Percentiles rank a stretch among this genome's conserved stretches.
These are phyloP conservation scores for Apodemus agrarius DNA, from an alignment of 2,797 vertebrate genomes.

Conservation along the genomic window DNA sequence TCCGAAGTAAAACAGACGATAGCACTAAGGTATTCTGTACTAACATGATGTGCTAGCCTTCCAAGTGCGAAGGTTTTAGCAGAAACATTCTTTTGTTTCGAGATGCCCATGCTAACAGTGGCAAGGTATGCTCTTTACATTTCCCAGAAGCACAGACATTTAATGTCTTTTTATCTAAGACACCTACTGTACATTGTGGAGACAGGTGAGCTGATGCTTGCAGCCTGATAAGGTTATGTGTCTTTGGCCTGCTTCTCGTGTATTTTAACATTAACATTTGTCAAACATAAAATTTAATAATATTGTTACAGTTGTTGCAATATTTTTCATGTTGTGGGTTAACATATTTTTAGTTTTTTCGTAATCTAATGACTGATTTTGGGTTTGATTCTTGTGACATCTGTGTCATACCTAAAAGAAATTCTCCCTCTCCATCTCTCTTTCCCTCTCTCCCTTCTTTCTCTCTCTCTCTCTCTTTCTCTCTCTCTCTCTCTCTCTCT, in stretches of 20 bases:
- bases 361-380: not conserved
- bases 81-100: slow-evolving; percentile 24
- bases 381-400: not conserved
- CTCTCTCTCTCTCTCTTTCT: too few relatives aligned
- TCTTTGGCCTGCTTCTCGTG: too few relatives aligned
- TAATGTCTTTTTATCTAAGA: not conserved
- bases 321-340: not conserved
- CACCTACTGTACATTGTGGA: not conserved
- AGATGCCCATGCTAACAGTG: not conserved
- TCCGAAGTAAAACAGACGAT: not conserved
- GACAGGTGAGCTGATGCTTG: too few relatives aligned
- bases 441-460: too few relatives aligned
- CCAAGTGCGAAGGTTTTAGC: not conserved
- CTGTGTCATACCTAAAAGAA: not conserved
- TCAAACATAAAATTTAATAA: not conserved
- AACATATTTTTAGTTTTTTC: not conserved
- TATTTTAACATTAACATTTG: not conserved
- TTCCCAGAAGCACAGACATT: not conserved
- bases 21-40: not conserved
- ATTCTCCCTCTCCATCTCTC: not conserved
- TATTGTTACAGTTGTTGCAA: not conserved
- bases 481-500: not conserved
- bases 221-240: not conserved
- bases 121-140: not conserved
- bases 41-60: slow-evolving; percentile 66